phyloP scores from a whole-genome alignment of 2,797 vertebrate species.

The Glyptemys insculpta region DNA sequence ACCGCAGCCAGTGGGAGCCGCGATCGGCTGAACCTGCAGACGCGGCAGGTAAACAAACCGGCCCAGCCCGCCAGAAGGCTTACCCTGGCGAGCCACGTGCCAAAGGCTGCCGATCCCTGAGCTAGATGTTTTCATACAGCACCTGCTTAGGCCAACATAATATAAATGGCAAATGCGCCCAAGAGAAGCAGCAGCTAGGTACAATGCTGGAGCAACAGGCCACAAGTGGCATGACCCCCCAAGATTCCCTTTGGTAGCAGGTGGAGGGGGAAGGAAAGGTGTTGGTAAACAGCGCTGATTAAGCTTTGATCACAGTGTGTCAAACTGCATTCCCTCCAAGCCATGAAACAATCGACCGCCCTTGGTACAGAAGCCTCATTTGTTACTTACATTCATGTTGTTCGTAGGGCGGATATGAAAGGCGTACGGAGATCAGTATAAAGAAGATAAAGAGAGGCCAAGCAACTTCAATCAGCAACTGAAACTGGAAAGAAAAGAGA shows the following conservation, averaged over 20 bases:
- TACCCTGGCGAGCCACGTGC: no score
- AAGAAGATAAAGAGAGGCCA: conserved; percentile 99
- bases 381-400: conserved; percentile 97
- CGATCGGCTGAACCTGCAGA: no score
- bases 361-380: background rate
- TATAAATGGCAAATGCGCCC: background rate
- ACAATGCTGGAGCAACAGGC: background rate
- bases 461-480: conserved; percentile 92
- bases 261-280: background rate
- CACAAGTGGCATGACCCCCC: background rate
- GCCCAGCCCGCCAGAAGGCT: no score
- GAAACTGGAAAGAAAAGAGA: conserved; percentile 85
- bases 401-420: conserved; percentile 95
- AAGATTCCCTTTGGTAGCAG: background rate
- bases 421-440: conserved; percentile 94
- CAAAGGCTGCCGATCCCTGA: background rate
- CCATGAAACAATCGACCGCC: background rate
- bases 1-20: no score
- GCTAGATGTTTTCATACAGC: background rate
- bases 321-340: background rate
- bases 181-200: background rate
- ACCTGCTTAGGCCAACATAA: background rate
- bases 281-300: background rate
- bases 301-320: background rate
- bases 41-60: no score